These are phyloP conservation scores for Poecile montanus DNA, from an alignment of 2,797 vertebrate species.

Conservation along the genomic window DNA sequence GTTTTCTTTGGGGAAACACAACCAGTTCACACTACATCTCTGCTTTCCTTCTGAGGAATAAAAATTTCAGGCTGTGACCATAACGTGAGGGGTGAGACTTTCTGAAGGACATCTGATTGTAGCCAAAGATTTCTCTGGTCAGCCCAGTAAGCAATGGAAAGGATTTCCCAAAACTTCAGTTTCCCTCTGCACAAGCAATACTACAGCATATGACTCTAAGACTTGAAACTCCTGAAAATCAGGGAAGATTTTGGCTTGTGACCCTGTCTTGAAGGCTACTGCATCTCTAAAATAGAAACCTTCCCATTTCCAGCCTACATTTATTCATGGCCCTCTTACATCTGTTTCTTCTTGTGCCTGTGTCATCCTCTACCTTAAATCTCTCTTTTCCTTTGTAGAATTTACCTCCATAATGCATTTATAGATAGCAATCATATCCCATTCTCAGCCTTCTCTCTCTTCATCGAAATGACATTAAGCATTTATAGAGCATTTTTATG, in stretches of 20 bases:
- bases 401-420: slow-evolving; percentile 25
- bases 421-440: slow-evolving; percentile 25
- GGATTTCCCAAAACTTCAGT: not conserved
- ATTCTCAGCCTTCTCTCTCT: not conserved
- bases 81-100: not conserved
- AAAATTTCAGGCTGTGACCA: not conserved
- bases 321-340: not conserved
- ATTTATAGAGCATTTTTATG: slow-evolving; percentile 17
- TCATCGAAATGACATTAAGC: not conserved
- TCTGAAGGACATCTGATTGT: not conserved
- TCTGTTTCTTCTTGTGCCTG: not conserved
- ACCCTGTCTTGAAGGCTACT: not conserved
- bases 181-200: not conserved
- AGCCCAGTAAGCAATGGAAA: not conserved
- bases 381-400: not conserved
- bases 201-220: not conserved
- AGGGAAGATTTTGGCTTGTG: not conserved
- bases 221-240: not conserved
- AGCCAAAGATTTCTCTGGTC: not conserved
- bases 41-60: not conserved
- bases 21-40: not conserved
- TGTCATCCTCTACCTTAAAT: not conserved
- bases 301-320: not conserved
- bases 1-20: not conserved
- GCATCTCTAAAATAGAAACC: not conserved